These are phyloP conservation scores for Jaculus jaculus DNA, from an alignment of 2,113 vertebrate species.

Conservation along the genomic window DNA sequence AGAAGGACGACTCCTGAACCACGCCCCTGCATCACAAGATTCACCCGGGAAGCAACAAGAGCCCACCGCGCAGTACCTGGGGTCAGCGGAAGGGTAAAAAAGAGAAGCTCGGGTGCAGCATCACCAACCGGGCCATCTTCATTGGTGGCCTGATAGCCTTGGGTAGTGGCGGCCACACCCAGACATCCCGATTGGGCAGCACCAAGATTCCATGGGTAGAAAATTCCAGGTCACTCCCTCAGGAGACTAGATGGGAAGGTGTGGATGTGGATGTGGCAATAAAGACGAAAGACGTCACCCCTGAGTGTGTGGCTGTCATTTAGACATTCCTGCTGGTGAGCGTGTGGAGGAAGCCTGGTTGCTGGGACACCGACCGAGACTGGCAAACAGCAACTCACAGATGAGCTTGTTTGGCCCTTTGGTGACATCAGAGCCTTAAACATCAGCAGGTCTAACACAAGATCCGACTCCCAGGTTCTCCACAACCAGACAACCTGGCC, in stretches of 20 bases:
- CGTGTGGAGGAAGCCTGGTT: not conserved
- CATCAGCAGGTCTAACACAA: not conserved
- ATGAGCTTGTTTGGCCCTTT: not conserved
- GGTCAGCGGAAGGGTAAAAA: not conserved
- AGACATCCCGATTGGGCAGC: not conserved
- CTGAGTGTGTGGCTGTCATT: not conserved
- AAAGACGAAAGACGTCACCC: not conserved
- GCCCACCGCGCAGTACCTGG: not conserved
- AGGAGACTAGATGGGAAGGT: not conserved
- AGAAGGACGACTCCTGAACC: not conserved
- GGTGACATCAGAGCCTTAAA: not conserved
- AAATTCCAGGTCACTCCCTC: constrained; percentile 6
- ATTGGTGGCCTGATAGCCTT: not conserved
- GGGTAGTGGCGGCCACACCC: not conserved
- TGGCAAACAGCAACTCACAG: not conserved
- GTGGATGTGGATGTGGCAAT: no score
- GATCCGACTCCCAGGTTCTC: not conserved
- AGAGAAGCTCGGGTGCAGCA: not conserved
- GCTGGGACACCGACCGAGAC: not conserved
- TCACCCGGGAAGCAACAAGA: not conserved
- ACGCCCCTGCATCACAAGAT: not conserved
- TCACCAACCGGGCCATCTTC: not conserved
- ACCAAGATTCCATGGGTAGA: not conserved
- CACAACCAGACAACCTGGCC: not conserved
- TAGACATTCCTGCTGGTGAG: not conserved